Conservation (phyloP, 2,888 invertebrate species). For the Clanis bilineata region DNA sequence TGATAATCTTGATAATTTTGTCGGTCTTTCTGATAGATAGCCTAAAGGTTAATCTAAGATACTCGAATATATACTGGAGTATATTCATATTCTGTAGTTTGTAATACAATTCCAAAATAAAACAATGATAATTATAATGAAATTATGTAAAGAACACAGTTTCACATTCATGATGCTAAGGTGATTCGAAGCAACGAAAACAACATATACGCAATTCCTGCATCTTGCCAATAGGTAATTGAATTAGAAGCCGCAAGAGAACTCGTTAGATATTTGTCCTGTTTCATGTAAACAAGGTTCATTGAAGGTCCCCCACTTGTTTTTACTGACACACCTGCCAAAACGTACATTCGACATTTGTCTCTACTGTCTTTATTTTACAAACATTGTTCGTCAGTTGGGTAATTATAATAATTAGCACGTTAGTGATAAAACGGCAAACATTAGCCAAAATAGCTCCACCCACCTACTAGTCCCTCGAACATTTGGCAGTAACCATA, state of each 20-base stretch:
- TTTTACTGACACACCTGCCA: not conserved
- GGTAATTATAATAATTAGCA: slow-evolving; percentile 20
- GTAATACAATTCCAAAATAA: too few relatives aligned
- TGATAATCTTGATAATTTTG: too few relatives aligned
- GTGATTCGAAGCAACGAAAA: too few relatives aligned
- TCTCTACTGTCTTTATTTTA: slow-evolving; percentile 11
- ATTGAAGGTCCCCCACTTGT: slow-evolving; percentile 1
- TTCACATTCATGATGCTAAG: too few relatives aligned
- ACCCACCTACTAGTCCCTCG: slow-evolving; percentile 36
- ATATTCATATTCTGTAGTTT: too few relatives aligned
- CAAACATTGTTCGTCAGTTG: slow-evolving; percentile 26
- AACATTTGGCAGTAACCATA: slow-evolving; percentile 39
- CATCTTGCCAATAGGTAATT: not conserved
- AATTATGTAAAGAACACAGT: too few relatives aligned
- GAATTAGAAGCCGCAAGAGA: not conserved
- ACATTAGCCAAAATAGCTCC: slow-evolving; percentile 31
- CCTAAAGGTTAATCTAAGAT: too few relatives aligned
- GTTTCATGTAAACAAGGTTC: slow-evolving; percentile 8
- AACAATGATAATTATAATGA: too few relatives aligned
- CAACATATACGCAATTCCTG: not conserved
- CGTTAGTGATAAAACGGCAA: slow-evolving; percentile 28
- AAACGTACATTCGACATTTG: slow-evolving; percentile 5
- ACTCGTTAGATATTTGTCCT: not conserved
- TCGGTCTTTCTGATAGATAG: too few relatives aligned
- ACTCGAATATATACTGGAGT: too few relatives aligned